Evolutionary conservation across 1,140 invertebrate genomes (phyloP).

Genomic region (Pseudobourletiella spinata): DNA sequence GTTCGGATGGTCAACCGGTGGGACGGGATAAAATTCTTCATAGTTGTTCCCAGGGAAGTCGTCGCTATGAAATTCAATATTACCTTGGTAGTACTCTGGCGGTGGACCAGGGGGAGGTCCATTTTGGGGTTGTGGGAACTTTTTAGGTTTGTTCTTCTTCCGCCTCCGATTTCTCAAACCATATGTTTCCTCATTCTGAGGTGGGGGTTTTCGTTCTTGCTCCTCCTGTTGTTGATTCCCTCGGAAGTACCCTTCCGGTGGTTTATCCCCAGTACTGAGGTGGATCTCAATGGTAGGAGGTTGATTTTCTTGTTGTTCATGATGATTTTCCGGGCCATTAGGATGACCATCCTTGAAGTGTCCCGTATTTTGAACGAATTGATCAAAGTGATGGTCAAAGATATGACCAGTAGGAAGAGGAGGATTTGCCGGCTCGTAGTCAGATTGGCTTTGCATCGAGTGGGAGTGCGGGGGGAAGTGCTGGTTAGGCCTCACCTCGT

Average conservation of each 20-base stretch:
- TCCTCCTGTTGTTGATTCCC: not conserved
- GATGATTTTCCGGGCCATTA: not conserved
- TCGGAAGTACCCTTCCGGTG: no score
- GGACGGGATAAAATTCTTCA: no score
- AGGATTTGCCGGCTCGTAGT: constrained; percentile 35
- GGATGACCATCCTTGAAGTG: constrained; percentile 11
- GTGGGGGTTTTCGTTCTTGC: no score
- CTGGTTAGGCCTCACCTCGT: constrained; percentile 21
- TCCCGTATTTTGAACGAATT: constrained; percentile 26
- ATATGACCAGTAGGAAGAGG: constrained; percentile 28
- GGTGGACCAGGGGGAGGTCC: no score
- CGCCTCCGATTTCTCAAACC: no score
- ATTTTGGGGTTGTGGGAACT: no score
- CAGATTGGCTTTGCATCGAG: constrained; percentile 23
- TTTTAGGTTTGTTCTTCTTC: no score
- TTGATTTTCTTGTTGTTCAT: not conserved
- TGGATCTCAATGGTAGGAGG: not conserved
- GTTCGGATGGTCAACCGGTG: no score
- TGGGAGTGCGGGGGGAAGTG: constrained; percentile 34
- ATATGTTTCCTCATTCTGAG: no score
- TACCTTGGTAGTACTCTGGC: no score
- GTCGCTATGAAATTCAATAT: no score
- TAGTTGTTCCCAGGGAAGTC: no score
- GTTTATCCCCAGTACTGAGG: not conserved
- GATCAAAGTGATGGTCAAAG: constrained; percentile 22